These are phyloP conservation scores for Pagetopsis macropterus DNA, from an alignment of 2,797 vertebrate species.

Conservation along the genomic window DNA sequence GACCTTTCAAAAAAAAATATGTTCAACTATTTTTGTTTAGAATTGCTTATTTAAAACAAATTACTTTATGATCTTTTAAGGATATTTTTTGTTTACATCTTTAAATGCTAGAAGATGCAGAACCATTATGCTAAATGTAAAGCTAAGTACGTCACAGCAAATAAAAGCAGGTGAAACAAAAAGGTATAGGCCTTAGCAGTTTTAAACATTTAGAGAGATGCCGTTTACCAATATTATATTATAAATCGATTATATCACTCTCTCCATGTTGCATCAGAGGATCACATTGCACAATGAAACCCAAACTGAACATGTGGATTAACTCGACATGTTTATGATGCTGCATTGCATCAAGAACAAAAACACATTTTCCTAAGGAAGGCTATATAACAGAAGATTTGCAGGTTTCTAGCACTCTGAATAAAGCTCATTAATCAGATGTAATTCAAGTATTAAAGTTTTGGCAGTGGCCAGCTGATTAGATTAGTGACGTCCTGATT, in stretches of 20 bases:
- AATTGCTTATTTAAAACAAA: background rate
- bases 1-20: background rate
- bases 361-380: background rate
- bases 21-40: background rate
- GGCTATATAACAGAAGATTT: background rate
- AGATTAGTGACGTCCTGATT: constrained; percentile 42
- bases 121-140: background rate
- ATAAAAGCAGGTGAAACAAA: background rate
- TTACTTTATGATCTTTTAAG: background rate
- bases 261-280: constrained; percentile 10
- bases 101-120: background rate
- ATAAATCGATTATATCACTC: background rate
- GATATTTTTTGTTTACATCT: background rate
- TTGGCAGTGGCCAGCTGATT: constrained; percentile 22
- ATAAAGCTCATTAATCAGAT: constrained; percentile 45
- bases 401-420: constrained; percentile 4
- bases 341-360: no score
- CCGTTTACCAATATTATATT: background rate
- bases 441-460: constrained; percentile 42
- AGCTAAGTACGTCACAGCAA: background rate
- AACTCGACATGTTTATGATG: background rate
- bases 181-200: background rate
- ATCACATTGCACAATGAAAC: background rate
- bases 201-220: background rate
- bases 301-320: background rate